These are phyloP conservation scores for Mormoops blainvillei DNA, from an alignment of 2,113 vertebrate genomes.

Conservation along the genomic window DNA sequence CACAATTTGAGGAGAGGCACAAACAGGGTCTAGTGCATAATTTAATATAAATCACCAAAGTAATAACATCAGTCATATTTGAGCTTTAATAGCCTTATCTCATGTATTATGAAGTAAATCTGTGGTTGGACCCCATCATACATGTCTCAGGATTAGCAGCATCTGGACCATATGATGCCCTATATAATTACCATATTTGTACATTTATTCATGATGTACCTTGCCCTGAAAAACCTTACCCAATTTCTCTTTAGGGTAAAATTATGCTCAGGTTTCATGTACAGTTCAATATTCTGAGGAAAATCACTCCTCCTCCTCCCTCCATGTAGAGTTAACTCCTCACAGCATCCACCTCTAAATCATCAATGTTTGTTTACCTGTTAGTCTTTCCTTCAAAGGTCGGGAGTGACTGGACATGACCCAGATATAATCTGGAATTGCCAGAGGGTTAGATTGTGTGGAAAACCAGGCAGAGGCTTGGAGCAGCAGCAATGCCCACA, in stretches of 20 bases:
- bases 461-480: too few species aligned
- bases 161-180: background rate
- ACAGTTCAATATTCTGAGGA: background rate
- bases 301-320: background rate
- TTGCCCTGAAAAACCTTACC: background rate
- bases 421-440: too few species aligned
- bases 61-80: background rate
- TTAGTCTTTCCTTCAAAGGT: background rate
- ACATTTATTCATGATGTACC: background rate
- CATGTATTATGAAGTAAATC: background rate
- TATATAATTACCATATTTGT: background rate
- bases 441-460: too few species aligned
- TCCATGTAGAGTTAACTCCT: background rate
- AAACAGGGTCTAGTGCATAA: background rate
- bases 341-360: background rate
- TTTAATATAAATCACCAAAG: background rate
- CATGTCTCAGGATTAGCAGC: background rate
- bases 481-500: too few species aligned
- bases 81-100: background rate
- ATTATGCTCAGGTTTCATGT: background rate
- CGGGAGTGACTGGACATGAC: too few species aligned
- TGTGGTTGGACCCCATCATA: background rate
- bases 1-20: background rate
- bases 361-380: background rate
- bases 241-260: background rate